Percentiles rank a stretch among this genome's conserved stretches.
Evolutionary conservation across 2,888 invertebrate genomes (phyloP).

Genomic region (Calameuta idolon): DNA sequence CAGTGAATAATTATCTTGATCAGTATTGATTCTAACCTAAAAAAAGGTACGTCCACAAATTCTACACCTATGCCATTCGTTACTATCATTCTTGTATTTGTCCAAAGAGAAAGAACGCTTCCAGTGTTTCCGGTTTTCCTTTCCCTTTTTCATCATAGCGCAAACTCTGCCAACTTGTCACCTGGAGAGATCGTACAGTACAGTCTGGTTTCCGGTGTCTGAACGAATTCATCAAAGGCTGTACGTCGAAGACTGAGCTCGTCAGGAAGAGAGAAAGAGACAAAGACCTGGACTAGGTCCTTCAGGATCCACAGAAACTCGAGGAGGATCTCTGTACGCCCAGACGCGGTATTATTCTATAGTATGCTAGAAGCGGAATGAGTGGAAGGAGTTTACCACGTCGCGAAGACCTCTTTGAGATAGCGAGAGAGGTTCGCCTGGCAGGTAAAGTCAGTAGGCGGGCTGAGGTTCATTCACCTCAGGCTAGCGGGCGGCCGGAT

Average conservation of each 20-base stretch:
- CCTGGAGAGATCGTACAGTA: background rate
- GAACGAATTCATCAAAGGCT: background rate
- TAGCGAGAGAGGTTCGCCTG: slow-evolving; percentile 45
- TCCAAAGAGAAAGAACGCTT: background rate
- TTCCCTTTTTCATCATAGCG: background rate
- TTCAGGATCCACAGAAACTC: background rate
- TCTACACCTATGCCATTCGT: background rate
- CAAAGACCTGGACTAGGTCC: background rate
- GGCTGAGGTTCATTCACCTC: slow-evolving; percentile 64
- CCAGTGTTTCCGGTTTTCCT: background rate
- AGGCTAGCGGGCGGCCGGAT: slow-evolving; percentile 66
- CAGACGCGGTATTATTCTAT: background rate
- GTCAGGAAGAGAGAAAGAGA: background rate
- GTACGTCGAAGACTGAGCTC: background rate
- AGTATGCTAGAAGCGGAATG: background rate
- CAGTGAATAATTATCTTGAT: too few species aligned
- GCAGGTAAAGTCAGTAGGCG: slow-evolving; percentile 66
- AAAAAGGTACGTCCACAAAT: background rate
- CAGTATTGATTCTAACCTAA: background rate
- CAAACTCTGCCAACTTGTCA: background rate
- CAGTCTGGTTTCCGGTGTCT: background rate
- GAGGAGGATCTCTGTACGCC: background rate
- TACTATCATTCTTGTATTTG: background rate
- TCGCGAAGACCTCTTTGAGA: slow-evolving; percentile 24
- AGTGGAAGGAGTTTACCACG: background rate